A percentile compares a stretch with the other conserved stretches of the same genome.
Evolutionary conservation across 2,797 vertebrate genomes (phyloP).

Genomic region (Paedocypris micromegethes): DNA sequence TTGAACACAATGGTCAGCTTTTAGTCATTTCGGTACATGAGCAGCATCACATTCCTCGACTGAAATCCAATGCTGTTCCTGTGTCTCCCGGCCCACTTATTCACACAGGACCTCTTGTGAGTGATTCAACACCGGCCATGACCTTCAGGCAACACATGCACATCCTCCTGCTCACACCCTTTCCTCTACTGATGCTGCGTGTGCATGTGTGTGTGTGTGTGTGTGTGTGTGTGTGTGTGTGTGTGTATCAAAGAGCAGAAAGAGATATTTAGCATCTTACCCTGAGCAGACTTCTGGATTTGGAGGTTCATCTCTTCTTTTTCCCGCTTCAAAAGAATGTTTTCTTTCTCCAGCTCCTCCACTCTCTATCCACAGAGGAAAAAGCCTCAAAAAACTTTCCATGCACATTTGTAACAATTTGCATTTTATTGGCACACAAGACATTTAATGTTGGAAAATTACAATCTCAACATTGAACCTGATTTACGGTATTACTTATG

Average conservation of each 20-base stretch:
- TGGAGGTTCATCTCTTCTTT: constrained; percentile 84
- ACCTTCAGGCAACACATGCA: constrained; percentile 31
- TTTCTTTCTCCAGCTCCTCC: constrained; percentile 82
- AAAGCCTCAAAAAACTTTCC: neutral
- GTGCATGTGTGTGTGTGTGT: constrained; percentile 1
- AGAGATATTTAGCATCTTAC: constrained; percentile 57
- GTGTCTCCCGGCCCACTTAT: constrained; percentile 38
- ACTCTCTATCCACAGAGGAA: constrained; percentile 67
- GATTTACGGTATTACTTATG: too few species aligned
- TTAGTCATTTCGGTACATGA: constrained; percentile 30
- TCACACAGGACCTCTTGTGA: constrained; percentile 49
- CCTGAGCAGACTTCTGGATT: constrained; percentile 68
- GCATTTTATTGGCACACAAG: too few species aligned
- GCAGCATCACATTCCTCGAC: constrained; percentile 36
- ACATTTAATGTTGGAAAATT: too few species aligned
- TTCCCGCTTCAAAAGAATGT: constrained; percentile 79
- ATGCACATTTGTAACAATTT: neutral
- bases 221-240: constrained; percentile 14
- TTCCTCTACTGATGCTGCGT: constrained; percentile 2
- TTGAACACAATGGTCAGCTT: constrained; percentile 36
- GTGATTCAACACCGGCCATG: constrained; percentile 35
- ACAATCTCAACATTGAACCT: too few species aligned
- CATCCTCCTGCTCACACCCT: constrained; percentile 10
- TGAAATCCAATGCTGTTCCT: constrained; percentile 48
- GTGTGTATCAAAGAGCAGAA: neutral